Evolutionary conservation across 2,113 vertebrate genomes (phyloP), one percentile per base, ranked within the genome.

Genomic region (Tyto alba): DNA sequence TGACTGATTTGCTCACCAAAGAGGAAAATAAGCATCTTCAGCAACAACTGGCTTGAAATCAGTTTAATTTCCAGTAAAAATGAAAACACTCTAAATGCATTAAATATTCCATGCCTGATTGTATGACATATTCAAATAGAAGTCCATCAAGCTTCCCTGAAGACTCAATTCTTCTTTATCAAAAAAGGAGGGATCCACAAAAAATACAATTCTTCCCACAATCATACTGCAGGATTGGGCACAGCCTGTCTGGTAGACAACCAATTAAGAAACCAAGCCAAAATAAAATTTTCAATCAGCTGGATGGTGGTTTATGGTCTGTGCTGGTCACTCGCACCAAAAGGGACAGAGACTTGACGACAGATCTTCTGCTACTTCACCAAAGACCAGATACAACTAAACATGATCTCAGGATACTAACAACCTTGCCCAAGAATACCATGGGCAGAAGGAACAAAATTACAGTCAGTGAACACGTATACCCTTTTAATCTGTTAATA

Each of bases 1-100:
- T 66, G 78, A 89, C 1, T 87, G 74, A 93, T 93, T 66, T 76
- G 43, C 32, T 91, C 53, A 92, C 27, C 52, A 72, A 90, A 85
- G 34, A 93, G 53, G 62, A 95, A 97, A 92, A 93, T 66, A 90
- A 90, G 63, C 85, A 88, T 79, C 69, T 87, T 68, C 48, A 85
- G 74, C 47, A 82, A 89, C n/a, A 75, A 82, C 3, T 89, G 84
- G 77, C 57, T 93, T 81, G 74, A 91, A 92, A 87, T 40, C 62
- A 45, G 19, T 68, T 89, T 4, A 0, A 79, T 53, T 88, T 96
- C 81, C 85, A 94, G 60, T 59, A 66, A 94, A 93, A 94, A 96
- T 47, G 29, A 87, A 94, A 93, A 75, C n/a, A 88, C 9, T 57
- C 57, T 45, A 53, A 89, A 74, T 29, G 32, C 29, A 81, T 59